Percentiles rank a stretch among this genome's conserved stretches.
Conservation (phyloP, 2,888 invertebrate genomes). For the Tenthredo notha region DNA sequence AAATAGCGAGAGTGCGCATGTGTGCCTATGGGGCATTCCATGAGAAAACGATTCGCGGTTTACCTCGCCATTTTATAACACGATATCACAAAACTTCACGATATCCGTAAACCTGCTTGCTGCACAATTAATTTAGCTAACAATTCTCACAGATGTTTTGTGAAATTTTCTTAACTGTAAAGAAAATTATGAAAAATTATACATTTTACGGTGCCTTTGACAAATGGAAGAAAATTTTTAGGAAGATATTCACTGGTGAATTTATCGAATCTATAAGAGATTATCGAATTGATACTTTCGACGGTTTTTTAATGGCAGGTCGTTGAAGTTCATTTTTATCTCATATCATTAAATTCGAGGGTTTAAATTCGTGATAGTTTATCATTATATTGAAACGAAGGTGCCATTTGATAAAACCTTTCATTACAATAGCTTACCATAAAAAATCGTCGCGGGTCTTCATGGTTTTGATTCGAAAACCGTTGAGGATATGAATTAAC, state of each 20-base stretch:
- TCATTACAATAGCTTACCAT: too few species aligned
- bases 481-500: too few species aligned
- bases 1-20: slow-evolving; percentile 10
- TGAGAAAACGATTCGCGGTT: slow-evolving; percentile 25
- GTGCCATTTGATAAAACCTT: too few species aligned
- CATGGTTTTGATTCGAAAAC: too few species aligned
- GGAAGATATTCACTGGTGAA: too few species aligned
- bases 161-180: too few species aligned
- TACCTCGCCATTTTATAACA: not conserved
- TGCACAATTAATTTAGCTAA: not conserved
- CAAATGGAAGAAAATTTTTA: too few species aligned
- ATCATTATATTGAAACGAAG: not conserved
- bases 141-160: too few species aligned
- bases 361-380: not conserved
- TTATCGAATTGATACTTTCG: not conserved
- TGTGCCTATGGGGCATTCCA: slow-evolving; percentile 33
- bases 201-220: too few species aligned
- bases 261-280: not conserved
- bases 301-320: not conserved
- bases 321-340: not conserved
- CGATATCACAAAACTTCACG: not conserved
- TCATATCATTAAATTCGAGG: not conserved
- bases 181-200: too few species aligned
- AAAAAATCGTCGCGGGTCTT: too few species aligned
- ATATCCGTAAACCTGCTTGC: not conserved